Percentiles rank a stretch among this genome's conserved stretches.
These are phyloP conservation scores for Drosophila borborema DNA, from an alignment of 2,888 invertebrate genomes.

Conservation along the genomic window DNA sequence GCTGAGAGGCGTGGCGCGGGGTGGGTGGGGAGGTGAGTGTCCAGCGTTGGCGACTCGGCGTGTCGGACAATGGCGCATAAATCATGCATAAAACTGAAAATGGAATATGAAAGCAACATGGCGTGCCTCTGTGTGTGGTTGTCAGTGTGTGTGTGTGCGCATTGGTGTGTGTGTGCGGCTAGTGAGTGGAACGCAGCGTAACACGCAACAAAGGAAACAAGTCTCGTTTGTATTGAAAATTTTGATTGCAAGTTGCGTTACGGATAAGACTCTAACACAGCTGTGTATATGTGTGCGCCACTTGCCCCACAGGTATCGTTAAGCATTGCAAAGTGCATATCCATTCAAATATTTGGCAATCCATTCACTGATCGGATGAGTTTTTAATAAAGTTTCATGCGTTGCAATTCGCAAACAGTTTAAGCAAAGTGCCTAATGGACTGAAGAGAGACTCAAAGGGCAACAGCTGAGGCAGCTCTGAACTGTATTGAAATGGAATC, in stretches of 20 bases:
- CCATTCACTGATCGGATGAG: constrained; percentile 19
- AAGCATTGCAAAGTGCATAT: constrained; percentile 25
- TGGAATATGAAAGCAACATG: constrained; percentile 85
- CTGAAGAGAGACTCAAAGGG: not conserved
- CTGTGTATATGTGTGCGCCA: not conserved
- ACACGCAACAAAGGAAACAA: constrained; percentile 61
- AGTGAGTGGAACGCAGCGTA: constrained; percentile 34
- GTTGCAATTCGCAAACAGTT: constrained; percentile 10
- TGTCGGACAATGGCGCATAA: constrained; percentile 67
- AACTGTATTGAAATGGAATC: not conserved
- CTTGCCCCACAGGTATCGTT: constrained; percentile 33
- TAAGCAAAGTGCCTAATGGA: constrained; percentile 4
- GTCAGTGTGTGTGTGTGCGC: constrained; percentile 86
- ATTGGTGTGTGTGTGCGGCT: constrained; percentile 11
- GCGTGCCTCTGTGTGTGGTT: constrained; percentile 14
- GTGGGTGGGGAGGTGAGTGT: not conserved
- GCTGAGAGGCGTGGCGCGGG: constrained; percentile 1
- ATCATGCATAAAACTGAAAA: constrained; percentile 70
- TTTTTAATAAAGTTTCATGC: constrained; percentile 16
- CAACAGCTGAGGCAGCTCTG: not conserved
- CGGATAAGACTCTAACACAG: constrained; percentile 38
- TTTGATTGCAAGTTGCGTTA: constrained; percentile 53
- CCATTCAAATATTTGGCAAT: constrained; percentile 34
- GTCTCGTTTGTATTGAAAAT: constrained; percentile 64
- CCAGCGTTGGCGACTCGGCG: constrained; percentile 48